A percentile compares a stretch with the other conserved stretches of the same genome.
Conservation (phyloP, 2,797 vertebrate genomes). For the Lacerta viridis region DNA sequence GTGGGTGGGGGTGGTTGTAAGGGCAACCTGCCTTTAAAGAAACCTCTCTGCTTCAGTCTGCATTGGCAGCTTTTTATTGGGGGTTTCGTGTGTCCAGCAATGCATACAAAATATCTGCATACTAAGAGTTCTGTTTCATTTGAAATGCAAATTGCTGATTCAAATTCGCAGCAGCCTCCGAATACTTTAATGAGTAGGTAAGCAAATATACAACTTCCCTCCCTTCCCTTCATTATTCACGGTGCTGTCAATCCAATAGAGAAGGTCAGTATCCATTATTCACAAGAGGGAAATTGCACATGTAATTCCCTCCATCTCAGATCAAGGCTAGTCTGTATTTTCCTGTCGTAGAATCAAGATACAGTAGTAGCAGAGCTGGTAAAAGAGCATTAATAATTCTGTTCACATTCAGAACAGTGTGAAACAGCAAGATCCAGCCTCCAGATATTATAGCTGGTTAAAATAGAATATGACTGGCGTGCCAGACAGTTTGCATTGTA, state of each 20-base stretch:
- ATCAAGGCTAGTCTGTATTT: slow-evolving; percentile 46
- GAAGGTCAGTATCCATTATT: slow-evolving; percentile 63
- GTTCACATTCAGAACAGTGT: not conserved
- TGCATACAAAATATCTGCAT: slow-evolving; percentile 12
- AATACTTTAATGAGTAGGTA: slow-evolving; percentile 20
- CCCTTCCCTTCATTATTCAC: slow-evolving; percentile 26
- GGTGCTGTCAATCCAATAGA: slow-evolving; percentile 24
- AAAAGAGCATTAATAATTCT: slow-evolving; percentile 31
- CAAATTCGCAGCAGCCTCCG: slow-evolving; percentile 34
- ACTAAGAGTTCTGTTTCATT: slow-evolving; percentile 32
- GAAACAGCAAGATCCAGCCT: not conserved
- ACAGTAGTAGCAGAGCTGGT: slow-evolving; percentile 21
- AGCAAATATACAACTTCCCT: slow-evolving; percentile 22
- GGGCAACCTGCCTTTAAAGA: not conserved
- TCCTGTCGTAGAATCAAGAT: slow-evolving; percentile 45
- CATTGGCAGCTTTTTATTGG: not conserved
- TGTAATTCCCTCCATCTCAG: slow-evolving; percentile 50
- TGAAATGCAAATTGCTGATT: slow-evolving; percentile 28
- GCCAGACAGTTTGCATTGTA: not conserved
- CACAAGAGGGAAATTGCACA: slow-evolving; percentile 55
- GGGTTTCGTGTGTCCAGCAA: not conserved
- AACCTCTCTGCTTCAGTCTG: not conserved
- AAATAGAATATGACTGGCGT: not conserved
- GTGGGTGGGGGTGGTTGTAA: no score
- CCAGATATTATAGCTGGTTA: not conserved